Percentiles rank a stretch among this genome's conserved stretches.
Conservation (phyloP, 2,113 vertebrate genomes). For the Mellivora capensis region DNA sequence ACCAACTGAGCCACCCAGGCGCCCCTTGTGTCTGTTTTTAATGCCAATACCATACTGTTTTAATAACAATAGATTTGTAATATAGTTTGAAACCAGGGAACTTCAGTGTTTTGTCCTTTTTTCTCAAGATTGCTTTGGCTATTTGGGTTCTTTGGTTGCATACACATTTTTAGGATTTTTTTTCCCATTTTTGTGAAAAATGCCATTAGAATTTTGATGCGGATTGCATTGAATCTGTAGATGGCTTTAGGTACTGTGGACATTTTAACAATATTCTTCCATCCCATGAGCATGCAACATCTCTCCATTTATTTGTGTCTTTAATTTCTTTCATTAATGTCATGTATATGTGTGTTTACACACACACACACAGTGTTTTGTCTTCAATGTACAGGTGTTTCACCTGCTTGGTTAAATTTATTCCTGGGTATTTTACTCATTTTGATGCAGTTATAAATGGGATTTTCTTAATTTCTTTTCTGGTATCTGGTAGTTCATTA, state of each 20-base stretch:
- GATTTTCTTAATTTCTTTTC: neutral
- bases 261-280: neutral
- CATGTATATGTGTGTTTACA: neutral
- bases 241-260: neutral
- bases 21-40: neutral
- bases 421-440: neutral
- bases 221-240: neutral
- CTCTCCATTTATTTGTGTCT: neutral
- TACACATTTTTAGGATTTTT: neutral
- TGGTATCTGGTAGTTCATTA: neutral
- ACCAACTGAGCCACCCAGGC: too few relatives aligned
- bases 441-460: neutral
- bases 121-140: neutral
- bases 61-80: neutral
- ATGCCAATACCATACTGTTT: neutral
- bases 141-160: neutral
- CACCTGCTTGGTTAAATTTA: neutral
- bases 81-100: neutral
- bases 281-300: neutral
- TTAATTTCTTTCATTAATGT: neutral
- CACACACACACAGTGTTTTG: neutral
- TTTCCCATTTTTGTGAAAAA: neutral
- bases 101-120: neutral
- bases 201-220: neutral
- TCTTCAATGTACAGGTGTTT: neutral